These are phyloP conservation scores for Pangasius djambal DNA, from an alignment of 2,797 vertebrate species.

Conservation along the genomic window DNA sequence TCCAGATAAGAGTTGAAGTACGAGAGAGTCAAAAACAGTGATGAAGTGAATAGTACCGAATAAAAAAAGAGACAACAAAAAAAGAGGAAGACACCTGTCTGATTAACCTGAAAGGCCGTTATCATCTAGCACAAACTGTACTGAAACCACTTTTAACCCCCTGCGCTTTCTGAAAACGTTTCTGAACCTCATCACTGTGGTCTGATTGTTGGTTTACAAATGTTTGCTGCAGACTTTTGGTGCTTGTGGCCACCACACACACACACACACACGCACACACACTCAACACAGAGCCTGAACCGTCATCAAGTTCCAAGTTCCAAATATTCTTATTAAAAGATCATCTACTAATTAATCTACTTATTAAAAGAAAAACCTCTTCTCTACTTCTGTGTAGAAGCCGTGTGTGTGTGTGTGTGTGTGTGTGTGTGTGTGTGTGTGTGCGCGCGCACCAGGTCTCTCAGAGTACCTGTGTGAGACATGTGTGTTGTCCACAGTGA, in stretches of 20 bases:
- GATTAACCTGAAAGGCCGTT: neutral
- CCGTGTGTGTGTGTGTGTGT: neutral
- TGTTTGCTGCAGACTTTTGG: neutral
- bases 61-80: neutral
- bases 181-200: neutral
- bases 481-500: slow-evolving; percentile 28
- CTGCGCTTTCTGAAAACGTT: neutral
- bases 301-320: too few relatives aligned
- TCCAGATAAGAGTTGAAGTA: neutral
- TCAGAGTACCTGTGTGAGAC: slow-evolving; percentile 33
- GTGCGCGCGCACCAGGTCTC: neutral
- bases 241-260: neutral
- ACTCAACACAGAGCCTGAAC: neutral
- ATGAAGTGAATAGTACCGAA: too few relatives aligned
- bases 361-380: too few relatives aligned
- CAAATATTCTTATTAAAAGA: too few relatives aligned
- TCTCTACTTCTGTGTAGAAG: too few relatives aligned
- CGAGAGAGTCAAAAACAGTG: neutral
- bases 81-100: neutral
- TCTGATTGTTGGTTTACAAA: neutral
- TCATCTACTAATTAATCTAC: too few relatives aligned
- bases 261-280: neutral
- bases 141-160: neutral
- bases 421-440: neutral
- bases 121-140: neutral